phyloP scores from a whole-genome alignment of 2,888 invertebrate genomes.

The Listrodromus nycthemerus region DNA sequence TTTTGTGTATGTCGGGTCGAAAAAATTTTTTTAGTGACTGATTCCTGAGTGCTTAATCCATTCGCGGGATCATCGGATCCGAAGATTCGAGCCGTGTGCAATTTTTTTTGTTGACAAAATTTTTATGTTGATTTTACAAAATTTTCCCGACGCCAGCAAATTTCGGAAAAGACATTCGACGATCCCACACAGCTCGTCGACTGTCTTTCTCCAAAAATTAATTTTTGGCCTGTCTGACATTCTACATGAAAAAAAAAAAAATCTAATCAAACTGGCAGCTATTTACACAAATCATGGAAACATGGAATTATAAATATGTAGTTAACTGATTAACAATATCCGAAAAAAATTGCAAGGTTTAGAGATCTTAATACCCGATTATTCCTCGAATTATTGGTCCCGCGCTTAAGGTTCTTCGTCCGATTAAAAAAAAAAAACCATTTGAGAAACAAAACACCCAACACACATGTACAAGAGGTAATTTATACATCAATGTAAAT shows the following conservation, averaged over 20 bases:
- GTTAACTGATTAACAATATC: too few relatives aligned
- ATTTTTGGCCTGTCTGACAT: not conserved
- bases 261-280: not conserved
- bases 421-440: constrained; percentile 1
- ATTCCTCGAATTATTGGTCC: not conserved
- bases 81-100: not conserved
- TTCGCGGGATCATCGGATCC: constrained; percentile 29
- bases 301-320: not conserved
- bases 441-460: constrained; percentile 29
- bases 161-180: constrained; percentile 37
- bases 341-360: not conserved
- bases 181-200: constrained; percentile 13
- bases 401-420: not conserved
- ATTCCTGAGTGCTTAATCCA: constrained; percentile 34
- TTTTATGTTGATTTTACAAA: not conserved
- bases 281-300: not conserved
- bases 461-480: constrained; percentile 40
- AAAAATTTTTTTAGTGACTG: constrained; percentile 38
- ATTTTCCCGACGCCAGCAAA: not conserved
- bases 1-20: constrained; percentile 44
- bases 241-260: not conserved
- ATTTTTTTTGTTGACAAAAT: not conserved
- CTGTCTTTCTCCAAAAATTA: not conserved
- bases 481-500: constrained; percentile 69
- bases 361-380: not conserved